phyloP scores from a whole-genome alignment of 1,140 invertebrate species.

The Anagrus nilaparvatae region DNA sequence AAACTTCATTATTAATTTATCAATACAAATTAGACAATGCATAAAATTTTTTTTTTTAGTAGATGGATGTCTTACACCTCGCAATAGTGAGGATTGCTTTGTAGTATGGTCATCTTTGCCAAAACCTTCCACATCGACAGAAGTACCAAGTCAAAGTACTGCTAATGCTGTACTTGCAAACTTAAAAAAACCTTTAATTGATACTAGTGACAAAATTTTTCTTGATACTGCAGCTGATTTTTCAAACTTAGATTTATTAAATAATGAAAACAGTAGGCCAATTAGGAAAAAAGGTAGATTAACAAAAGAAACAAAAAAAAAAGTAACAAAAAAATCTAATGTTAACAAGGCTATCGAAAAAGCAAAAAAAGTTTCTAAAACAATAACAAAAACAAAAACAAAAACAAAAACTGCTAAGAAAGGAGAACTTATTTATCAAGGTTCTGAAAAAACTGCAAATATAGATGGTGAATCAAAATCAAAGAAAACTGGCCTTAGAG shows the following conservation, averaged over 20 bases:
- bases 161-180: too few species aligned
- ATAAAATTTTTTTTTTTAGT: too few species aligned
- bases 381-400: not conserved
- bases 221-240: slow-evolving; percentile 2
- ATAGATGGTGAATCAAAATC: not conserved
- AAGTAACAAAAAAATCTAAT: too few species aligned
- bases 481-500: slow-evolving; percentile 40
- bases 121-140: not conserved
- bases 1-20: not conserved
- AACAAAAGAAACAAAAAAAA: too few species aligned
- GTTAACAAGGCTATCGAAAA: too few species aligned
- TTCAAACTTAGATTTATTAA: slow-evolving; percentile 1
- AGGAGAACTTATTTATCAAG: slow-evolving; percentile 10
- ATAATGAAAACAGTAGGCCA: slow-evolving; percentile 10
- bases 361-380: not conserved
- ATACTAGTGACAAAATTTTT: slow-evolving; percentile 8
- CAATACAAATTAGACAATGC: not conserved
- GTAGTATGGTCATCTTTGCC: slow-evolving; percentile 13
- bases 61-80: too few species aligned
- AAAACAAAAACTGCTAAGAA: slow-evolving; percentile 1
- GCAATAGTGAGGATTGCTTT: slow-evolving; percentile 10
- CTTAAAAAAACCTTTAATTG: too few species aligned
- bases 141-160: not conserved
- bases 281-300: not conserved
- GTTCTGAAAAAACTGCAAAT: not conserved